Percentiles rank a stretch among this genome's conserved stretches.
Conservation (phyloP, 92 coral and sea anemone genomes). For the Paramuricea clavata region DNA sequence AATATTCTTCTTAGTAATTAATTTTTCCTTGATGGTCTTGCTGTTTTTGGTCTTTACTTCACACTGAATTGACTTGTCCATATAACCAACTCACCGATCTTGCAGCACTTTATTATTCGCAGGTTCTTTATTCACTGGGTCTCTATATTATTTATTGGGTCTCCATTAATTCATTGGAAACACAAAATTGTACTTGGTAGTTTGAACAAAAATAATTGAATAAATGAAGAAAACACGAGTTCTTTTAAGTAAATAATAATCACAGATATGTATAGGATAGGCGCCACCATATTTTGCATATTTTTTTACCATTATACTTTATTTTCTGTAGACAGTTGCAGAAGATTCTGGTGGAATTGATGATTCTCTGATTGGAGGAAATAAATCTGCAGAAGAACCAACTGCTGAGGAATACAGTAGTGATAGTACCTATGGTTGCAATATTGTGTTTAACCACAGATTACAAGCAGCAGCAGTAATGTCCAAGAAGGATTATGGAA, state of each 20-base stretch:
- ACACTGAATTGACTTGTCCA: background rate
- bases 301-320: no score
- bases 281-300: no score
- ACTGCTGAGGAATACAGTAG: slow-evolving; percentile 39
- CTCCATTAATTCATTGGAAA: no score
- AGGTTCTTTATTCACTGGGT: no score
- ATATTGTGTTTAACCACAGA: slow-evolving; percentile 24
- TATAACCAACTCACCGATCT: background rate
- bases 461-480: background rate
- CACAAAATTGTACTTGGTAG: no score
- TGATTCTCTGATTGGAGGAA: slow-evolving; percentile 63
- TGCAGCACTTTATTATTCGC: background rate
- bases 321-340: slow-evolving; percentile 20
- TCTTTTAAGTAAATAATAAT: no score
- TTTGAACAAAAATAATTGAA: no score
- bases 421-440: slow-evolving; percentile 10
- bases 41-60: background rate
- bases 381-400: slow-evolving; percentile 71
- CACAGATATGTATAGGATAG: no score
- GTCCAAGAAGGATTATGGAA: slow-evolving; percentile 48
- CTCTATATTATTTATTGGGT: no score
- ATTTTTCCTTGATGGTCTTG: no score
- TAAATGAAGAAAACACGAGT: no score
- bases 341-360: slow-evolving; percentile 37
- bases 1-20: no score